These are phyloP conservation scores for Hemibagrus wyckioides DNA, from an alignment of 2,113 vertebrate genomes.

Conservation along the genomic window DNA sequence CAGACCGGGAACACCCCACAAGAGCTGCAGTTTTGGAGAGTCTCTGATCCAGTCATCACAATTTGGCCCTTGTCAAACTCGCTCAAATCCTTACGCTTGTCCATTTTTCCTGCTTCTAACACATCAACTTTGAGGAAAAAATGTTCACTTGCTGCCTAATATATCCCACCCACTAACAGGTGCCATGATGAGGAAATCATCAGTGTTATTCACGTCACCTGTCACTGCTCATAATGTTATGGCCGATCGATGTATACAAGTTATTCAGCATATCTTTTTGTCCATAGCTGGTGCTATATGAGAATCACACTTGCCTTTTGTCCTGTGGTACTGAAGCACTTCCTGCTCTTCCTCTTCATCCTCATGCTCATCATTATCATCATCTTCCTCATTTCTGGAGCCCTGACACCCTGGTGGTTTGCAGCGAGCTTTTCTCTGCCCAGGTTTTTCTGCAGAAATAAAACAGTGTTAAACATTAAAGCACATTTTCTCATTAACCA, in stretches of 20 bases:
- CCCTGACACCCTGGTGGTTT: constrained; percentile 57
- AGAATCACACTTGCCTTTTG: constrained; percentile 57
- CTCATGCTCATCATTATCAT: constrained; percentile 54
- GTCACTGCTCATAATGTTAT: too few species aligned
- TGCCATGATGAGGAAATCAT: too few species aligned
- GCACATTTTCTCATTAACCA: neutral
- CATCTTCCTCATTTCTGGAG: constrained; percentile 50
- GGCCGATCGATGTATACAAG: neutral
- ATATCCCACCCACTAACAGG: too few species aligned
- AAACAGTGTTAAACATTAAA: neutral
- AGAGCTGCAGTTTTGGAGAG: too few species aligned
- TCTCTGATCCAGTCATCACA: too few species aligned
- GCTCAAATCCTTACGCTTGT: too few species aligned
- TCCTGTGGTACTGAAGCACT: constrained; percentile 56
- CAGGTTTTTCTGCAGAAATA: constrained; percentile 55
- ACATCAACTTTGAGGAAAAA: too few species aligned
- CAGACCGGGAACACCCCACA: too few species aligned
- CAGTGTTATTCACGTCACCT: too few species aligned
- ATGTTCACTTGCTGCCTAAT: too few species aligned
- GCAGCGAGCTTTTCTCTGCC: constrained; percentile 58
- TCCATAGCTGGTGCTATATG: neutral
- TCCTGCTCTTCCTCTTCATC: constrained; percentile 53
- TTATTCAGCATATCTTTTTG: neutral
- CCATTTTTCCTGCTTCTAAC: too few species aligned
- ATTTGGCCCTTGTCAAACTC: too few species aligned